Percentiles rank a stretch among this genome's conserved stretches.
These are phyloP conservation scores for Eledone cirrhosa DNA, from an alignment of 2,888 invertebrate genomes.

Conservation along the genomic window DNA sequence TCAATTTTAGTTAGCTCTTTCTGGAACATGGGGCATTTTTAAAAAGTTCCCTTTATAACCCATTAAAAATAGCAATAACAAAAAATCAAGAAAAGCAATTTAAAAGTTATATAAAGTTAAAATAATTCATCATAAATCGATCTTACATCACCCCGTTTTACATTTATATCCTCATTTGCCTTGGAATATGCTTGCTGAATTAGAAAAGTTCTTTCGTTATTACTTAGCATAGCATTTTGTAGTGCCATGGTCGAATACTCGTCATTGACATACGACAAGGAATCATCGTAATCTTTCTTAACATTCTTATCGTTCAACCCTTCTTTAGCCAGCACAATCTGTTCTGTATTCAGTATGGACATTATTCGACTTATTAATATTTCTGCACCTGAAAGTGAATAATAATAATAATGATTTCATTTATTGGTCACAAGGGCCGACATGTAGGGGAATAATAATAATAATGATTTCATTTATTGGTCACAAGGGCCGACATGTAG, in stretches of 20 bases:
- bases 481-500: no score
- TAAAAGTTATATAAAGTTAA: no score
- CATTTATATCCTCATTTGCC: not conserved
- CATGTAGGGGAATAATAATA: not conserved
- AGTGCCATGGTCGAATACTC: not conserved
- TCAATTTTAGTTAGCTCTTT: no score
- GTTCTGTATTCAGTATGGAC: not conserved
- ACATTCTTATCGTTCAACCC: not conserved
- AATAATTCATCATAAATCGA: no score
- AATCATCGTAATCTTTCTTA: not conserved
- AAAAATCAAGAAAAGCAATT: no score
- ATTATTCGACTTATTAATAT: not conserved
- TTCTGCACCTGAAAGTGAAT: not conserved
- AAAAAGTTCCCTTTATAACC: no score
- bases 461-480: no score
- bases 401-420: not conserved
- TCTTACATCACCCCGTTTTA: not conserved
- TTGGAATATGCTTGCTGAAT: not conserved
- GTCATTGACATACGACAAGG: not conserved
- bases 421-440: not conserved
- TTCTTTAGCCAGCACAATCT: not conserved
- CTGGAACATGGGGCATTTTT: no score
- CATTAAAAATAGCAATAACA: no score
- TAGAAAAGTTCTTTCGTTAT: not conserved
- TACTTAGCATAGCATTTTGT: not conserved